These are phyloP conservation scores for Scaptomyza graminum DNA, from an alignment of 1,140 invertebrate species.

Conservation along the genomic window DNA sequence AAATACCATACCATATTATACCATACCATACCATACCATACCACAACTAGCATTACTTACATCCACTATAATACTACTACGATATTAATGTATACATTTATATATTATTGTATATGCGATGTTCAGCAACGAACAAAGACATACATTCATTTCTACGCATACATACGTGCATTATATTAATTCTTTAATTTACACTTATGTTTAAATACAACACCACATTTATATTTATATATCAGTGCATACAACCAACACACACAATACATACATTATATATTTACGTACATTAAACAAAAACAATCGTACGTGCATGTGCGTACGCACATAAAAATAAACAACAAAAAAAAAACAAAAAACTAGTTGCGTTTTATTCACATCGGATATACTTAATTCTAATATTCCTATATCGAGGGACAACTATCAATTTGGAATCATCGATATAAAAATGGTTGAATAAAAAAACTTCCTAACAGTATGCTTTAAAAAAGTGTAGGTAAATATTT, in stretches of 20 bases:
- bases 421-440: too few species aligned
- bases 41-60: conserved; percentile 22
- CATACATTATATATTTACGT: conserved; percentile 3
- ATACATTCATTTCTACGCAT: conserved; percentile 39
- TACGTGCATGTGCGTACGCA: background rate
- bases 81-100: conserved; percentile 24
- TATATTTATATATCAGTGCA: conserved; percentile 3
- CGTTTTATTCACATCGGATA: background rate
- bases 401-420: too few species aligned
- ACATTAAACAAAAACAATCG: conserved; percentile 4
- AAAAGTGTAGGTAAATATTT: background rate
- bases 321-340: conserved; percentile 1
- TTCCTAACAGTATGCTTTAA: background rate
- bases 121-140: conserved; percentile 28
- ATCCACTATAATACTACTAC: conserved; percentile 34
- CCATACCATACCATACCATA: background rate
- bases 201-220: conserved; percentile 3
- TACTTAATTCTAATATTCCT: too few species aligned
- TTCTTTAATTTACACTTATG: conserved; percentile 4
- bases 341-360: background rate
- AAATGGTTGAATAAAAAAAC: too few species aligned
- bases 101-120: background rate
- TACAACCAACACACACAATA: background rate
- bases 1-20: conserved; percentile 3
- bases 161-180: conserved; percentile 26